phyloP scores from a whole-genome alignment of 2,113 vertebrate species.

The Promerops cafer region DNA sequence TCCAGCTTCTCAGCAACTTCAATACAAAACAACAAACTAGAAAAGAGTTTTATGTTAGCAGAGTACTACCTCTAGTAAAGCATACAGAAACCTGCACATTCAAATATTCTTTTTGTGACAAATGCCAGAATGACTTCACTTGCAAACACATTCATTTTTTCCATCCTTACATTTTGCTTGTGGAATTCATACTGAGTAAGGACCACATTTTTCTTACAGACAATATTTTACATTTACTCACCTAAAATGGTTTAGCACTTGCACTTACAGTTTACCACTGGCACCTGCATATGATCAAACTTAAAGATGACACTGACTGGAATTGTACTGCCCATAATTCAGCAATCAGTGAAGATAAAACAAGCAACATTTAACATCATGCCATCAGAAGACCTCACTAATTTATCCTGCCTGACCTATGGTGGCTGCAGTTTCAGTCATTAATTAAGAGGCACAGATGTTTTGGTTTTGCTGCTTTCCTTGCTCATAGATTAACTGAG shows the following conservation, averaged over 20 bases:
- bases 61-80: not conserved
- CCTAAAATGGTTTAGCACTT: not conserved
- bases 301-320: not conserved
- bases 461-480: not conserved
- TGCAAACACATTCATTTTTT: not conserved
- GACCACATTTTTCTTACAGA: not conserved
- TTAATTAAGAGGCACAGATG: constrained; percentile 16
- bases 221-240: not conserved
- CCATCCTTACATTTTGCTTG: not conserved
- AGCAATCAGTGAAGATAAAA: not conserved
- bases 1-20: not conserved
- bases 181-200: not conserved
- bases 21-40: not conserved
- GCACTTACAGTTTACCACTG: not conserved
- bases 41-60: not conserved
- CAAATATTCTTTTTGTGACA: not conserved
- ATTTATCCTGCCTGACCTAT: not conserved
- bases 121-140: not conserved
- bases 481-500: constrained; percentile 17
- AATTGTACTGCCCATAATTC: not conserved
- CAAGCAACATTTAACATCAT: not conserved
- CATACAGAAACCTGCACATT: not conserved
- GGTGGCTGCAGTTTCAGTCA: not conserved
- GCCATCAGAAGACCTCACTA: not conserved
- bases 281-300: not conserved